Evolutionary conservation across 2,888 invertebrate species (phyloP), one percentile per base, ranked within the genome.

Genomic region (Torymus aiolomorphi): DNA sequence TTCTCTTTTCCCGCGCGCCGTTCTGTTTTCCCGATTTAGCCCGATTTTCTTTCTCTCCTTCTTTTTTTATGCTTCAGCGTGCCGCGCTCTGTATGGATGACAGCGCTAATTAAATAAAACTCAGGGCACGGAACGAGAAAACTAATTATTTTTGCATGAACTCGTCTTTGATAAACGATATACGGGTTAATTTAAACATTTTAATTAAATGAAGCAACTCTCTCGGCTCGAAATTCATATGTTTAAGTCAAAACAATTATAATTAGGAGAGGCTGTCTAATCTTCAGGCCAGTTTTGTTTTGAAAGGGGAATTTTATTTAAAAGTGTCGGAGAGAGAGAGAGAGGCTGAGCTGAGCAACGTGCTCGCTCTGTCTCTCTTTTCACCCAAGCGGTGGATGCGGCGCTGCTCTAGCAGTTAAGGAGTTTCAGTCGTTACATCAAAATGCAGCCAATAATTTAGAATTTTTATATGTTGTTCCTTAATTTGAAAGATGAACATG

Each of bases 51-150:
- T 20, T 24, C 16, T 49, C 20, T 66, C 57, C 18, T 42, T 61
- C 20, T 12, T 63, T 16, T 56, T 61, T 65, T 18, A 16, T 65
- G 14, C 62, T 72, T 62, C n/a, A 24, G 12, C 11, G 14, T 11
- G 42, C 5, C 5, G 3, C 31, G 4, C 31, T 31, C 18, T 13
- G 49, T 59, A 61, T 24, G n/a, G 62, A 59, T 16, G 57, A 57
- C 66, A 49, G 65, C n/a, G 56, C 61, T 75, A 75, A 75, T 75
- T 75, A 75, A 75, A 67, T 52, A 59, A 52, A 59, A 61, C 65
- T 67, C 61, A 20, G 59, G 11, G 56, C 5, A 66, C 16, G 13
- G 24, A 18, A 24, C 61, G 52, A 67, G 20, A 67, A 67, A 61
- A 31, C 67, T 75, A 75, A 75, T 67, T 75, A 67, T 67, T 61